phyloP scores from a whole-genome alignment of 2,797 vertebrate species.

The Cossypha polioptera region DNA sequence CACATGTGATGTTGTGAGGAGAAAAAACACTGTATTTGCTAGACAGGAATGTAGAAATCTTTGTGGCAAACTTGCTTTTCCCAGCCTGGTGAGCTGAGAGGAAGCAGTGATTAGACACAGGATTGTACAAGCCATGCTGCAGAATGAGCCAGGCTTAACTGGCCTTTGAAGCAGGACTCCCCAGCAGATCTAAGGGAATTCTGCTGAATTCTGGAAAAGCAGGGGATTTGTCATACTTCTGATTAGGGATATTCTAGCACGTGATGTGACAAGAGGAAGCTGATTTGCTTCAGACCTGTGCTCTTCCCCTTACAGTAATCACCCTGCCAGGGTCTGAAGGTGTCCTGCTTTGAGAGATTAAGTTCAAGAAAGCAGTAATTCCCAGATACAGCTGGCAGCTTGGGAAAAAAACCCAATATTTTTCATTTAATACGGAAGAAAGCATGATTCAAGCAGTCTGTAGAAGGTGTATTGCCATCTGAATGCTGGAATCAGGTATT shows the following conservation, averaged over 20 bases:
- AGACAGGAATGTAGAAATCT: not conserved
- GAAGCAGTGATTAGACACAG: not conserved
- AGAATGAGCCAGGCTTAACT: not conserved
- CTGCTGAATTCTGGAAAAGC: not conserved
- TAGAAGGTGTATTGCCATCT: not conserved
- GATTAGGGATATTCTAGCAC: not conserved
- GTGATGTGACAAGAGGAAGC: not conserved
- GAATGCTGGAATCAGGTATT: accelerated
- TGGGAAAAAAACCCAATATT: accelerated
- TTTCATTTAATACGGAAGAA: not conserved
- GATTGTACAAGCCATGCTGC: not conserved
- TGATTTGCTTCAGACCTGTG: not conserved
- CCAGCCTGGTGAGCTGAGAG: not conserved
- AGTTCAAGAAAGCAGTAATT: not conserved
- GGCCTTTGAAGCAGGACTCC: constrained; percentile 1
- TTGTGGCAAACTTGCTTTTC: not conserved
- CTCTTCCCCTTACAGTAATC: not conserved
- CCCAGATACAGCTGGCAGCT: not conserved
- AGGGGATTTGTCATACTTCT: not conserved
- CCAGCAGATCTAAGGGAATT: not conserved
- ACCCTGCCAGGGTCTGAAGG: not conserved
- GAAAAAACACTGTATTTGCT: not conserved
- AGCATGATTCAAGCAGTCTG: not conserved
- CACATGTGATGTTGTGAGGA: not conserved
- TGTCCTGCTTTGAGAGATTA: not conserved